A percentile compares a stretch with the other conserved stretches of the same genome.
Conservation (phyloP, 1,140 invertebrate genomes). For the Brachionus koreanus region DNA sequence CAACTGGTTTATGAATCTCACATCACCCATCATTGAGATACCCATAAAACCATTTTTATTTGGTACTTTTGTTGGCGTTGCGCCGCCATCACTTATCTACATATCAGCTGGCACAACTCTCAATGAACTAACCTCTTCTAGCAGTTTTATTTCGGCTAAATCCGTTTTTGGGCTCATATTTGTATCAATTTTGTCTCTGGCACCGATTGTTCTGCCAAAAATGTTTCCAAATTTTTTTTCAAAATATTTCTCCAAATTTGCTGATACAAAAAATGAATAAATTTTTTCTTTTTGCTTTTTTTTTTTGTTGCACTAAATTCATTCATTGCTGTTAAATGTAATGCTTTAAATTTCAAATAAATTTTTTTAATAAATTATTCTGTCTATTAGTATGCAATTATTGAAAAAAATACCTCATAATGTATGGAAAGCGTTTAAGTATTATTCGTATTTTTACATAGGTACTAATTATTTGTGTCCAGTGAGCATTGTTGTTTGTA, state of each 20-base stretch:
- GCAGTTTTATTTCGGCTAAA: constrained; percentile 80
- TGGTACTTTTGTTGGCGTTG: constrained; percentile 86
- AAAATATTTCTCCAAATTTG: not conserved
- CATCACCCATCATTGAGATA: constrained; percentile 91
- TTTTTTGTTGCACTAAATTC: not conserved
- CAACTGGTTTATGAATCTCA: constrained; percentile 99
- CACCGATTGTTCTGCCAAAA: constrained; percentile 86
- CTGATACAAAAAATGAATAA: not conserved
- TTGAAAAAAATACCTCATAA: constrained; percentile 4
- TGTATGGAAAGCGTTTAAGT: constrained; percentile 8
- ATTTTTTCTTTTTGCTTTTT: not conserved
- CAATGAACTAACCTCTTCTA: constrained; percentile 81
- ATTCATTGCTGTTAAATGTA: constrained; percentile 28
- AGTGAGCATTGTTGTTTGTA: not conserved
- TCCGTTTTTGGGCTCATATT: constrained; percentile 72
- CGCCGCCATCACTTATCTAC: constrained; percentile 91
- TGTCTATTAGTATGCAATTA: not conserved
- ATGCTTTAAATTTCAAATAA: constrained; percentile 16
- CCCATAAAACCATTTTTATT: constrained; percentile 84
- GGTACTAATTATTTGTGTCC: constrained; percentile 23
- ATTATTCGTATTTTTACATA: constrained; percentile 37
- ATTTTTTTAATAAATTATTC: not conserved
- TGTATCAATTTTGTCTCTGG: constrained; percentile 75
- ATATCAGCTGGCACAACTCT: constrained; percentile 95
- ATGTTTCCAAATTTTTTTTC: constrained; percentile 60